Evolutionary conservation across 2,113 vertebrate genomes (phyloP).

Genomic region (Pelmatolapia mariae): DNA sequence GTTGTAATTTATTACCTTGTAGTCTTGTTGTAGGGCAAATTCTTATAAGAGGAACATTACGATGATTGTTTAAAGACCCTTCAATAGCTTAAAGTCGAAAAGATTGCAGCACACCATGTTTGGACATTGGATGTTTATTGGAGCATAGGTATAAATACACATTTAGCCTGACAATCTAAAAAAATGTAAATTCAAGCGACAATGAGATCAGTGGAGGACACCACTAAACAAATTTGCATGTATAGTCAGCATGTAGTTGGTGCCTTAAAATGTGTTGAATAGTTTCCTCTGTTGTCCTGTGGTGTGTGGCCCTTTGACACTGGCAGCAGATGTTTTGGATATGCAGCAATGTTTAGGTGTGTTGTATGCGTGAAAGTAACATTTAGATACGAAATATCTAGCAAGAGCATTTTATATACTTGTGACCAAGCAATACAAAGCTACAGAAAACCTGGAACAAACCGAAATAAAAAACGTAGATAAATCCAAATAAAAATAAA

Average conservation of each 20-base stretch:
- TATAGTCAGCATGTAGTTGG: background rate
- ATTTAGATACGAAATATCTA: background rate
- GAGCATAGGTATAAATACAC: accelerated
- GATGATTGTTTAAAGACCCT: background rate
- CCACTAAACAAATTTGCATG: background rate
- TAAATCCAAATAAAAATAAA: background rate
- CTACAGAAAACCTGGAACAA: background rate
- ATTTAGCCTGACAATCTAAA: background rate
- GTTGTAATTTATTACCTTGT: too few relatives aligned
- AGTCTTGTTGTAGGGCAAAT: background rate
- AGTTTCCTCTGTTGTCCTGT: accelerated
- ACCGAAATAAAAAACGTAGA: background rate
- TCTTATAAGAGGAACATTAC: background rate
- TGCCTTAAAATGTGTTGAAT: background rate
- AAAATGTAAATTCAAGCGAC: background rate
- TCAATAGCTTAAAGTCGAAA: accelerated
- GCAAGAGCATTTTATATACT: background rate
- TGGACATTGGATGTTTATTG: background rate
- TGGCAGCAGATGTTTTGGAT: background rate
- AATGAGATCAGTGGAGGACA: background rate
- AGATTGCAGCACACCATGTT: accelerated
- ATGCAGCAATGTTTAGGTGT: background rate
- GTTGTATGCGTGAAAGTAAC: background rate
- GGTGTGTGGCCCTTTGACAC: accelerated
- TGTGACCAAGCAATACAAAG: background rate